Conservation (phyloP, 2,113 vertebrate species). For the Neolamprologus brichardi region DNA sequence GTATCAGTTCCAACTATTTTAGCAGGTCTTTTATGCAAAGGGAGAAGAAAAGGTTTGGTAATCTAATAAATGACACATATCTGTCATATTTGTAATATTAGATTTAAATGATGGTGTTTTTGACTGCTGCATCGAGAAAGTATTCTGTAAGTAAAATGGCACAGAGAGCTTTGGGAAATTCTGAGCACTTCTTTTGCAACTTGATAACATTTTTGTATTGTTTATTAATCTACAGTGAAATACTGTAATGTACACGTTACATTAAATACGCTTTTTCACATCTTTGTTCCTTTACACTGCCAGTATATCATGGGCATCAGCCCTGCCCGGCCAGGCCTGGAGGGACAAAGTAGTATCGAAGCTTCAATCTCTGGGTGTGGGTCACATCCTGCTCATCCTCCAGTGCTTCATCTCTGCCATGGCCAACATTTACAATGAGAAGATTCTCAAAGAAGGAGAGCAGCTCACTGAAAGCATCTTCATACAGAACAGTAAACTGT, state of each 20-base stretch:
- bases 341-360: conserved; percentile 68
- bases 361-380: conserved; percentile 77
- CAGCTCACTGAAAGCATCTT: conserved; percentile 91
- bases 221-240: not conserved
- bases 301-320: conserved; percentile 17
- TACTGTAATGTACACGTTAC: not conserved
- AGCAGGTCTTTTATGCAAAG: not conserved
- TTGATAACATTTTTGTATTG: not conserved
- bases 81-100: not conserved
- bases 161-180: not conserved
- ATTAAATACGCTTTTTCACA: not conserved
- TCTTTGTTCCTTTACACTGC: conserved; percentile 9
- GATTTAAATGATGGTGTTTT: not conserved
- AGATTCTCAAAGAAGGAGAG: conserved; percentile 92
- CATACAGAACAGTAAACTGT: conserved; percentile 92
- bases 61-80: not conserved
- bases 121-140: not conserved
- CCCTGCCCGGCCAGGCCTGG: conserved; percentile 74
- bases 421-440: conserved; percentile 98
- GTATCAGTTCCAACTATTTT: not conserved
- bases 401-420: conserved; percentile 93
- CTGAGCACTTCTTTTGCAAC: not conserved
- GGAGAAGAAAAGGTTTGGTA: not conserved
- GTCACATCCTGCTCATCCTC: conserved; percentile 84
- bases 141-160: not conserved